Evolutionary conservation across 2,113 vertebrate species (phyloP).

Genomic region (Erythrolamprus reginae): DNA sequence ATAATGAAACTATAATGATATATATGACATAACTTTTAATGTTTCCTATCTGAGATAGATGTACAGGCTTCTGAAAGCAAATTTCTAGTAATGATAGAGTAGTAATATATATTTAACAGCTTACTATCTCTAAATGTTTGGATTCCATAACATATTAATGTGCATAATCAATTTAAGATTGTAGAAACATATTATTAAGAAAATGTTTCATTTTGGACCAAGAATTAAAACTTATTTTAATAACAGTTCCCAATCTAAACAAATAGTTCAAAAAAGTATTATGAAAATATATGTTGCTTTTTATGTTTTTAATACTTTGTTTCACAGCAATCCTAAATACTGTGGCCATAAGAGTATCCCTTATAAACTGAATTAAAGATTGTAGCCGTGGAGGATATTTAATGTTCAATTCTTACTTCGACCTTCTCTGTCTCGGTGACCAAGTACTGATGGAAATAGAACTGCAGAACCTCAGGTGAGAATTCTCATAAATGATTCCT

Average conservation of each 20-base stretch:
- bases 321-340: background rate
- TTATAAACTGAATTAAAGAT: background rate
- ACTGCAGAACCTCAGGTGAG: background rate
- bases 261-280: background rate
- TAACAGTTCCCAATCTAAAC: background rate
- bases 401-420: background rate
- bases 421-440: background rate
- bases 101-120: conserved; percentile 30
- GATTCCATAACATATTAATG: background rate
- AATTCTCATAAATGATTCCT: background rate
- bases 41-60: background rate
- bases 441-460: background rate
- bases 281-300: background rate
- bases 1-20: background rate
- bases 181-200: background rate
- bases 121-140: background rate
- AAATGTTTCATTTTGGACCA: background rate
- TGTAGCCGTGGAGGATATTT: background rate
- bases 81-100: background rate
- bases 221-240: background rate
- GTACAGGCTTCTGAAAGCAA: background rate
- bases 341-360: background rate
- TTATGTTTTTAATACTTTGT: background rate
- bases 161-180: background rate
- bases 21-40: background rate